Percentiles rank a stretch among this genome's conserved stretches.
Evolutionary conservation across 2,113 vertebrate genomes (phyloP).

Genomic region (Pterocles gutturalis): DNA sequence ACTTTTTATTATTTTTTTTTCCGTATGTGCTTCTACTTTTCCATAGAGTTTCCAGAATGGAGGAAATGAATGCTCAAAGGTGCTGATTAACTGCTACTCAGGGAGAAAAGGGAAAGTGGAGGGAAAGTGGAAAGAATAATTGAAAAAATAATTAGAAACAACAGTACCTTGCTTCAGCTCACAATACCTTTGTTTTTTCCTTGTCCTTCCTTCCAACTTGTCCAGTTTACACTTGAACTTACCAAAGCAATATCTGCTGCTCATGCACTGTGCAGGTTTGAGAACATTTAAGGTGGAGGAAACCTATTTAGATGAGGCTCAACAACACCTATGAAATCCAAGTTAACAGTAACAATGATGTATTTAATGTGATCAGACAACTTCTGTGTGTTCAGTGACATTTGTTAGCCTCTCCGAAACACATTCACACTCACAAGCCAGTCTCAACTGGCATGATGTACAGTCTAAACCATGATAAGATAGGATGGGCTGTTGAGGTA

Average conservation of each 20-base stretch:
- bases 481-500: background rate
- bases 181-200: background rate
- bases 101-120: background rate
- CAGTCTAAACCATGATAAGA: fast-evolving
- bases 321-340: background rate
- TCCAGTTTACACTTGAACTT: background rate
- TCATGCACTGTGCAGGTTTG: too few relatives aligned
- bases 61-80: conserved; percentile 4
- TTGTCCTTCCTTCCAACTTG: background rate
- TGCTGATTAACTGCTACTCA: conserved; percentile 34
- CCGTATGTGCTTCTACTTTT: background rate
- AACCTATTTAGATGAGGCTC: background rate
- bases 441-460: background rate
- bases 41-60: background rate
- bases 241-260: background rate
- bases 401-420: background rate
- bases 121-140: background rate
- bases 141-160: background rate
- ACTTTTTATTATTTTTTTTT: conserved; percentile 42
- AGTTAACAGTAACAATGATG: background rate
- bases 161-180: background rate
- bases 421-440: background rate
- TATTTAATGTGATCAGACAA: background rate
- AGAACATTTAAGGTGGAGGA: background rate
- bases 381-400: background rate